Base-by-base conservation (phyloP, 2,113 vertebrate genomes). In the Peromyscus leucopus region DNA sequence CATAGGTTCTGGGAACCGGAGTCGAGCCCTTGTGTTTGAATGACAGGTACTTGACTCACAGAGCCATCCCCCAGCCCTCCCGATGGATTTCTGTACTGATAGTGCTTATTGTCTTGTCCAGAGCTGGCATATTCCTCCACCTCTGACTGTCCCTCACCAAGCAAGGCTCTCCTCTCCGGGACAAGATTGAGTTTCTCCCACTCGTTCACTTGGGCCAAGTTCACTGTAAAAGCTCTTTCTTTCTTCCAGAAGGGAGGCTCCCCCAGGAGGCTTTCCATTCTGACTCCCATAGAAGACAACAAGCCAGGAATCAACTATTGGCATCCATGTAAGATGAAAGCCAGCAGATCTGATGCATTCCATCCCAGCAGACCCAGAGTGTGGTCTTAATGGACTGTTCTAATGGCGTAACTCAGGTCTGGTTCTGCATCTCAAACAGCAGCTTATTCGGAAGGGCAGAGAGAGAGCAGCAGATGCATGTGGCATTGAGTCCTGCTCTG, bases 401-500 rank as follows among this genome's bases (percentile, higher is more conserved):
- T 39, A 57, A 74, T 17, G 84, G 46, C 26, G 31, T 0, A 13
- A 61, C 1, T 2, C 0, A 9, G 46, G 63, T 72, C 79, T 0
- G 3, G 5, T 22, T 82, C 95, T 72, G 26, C 55, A 5, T 89
- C 42, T 88, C 85, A 46, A 59, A 82, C 48, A 65, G 75, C 93
- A 95, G 71, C 75, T 95, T 95, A 59, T 75, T 95, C 97, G 95
- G 92, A 1, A 13, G 91, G 67, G 74, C 12, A 33, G 55, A 83
- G 84, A 72, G 48, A 91, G 79, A 76, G 36, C 19, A 39, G 90
- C 95, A 97, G 93, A 92, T 79, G 95, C 94, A 57, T 31, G 57
- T 24, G 87, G 89, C 96, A 93, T 71, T 31, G 48, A 95, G 59
- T 79, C 72, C 92, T 91, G 74, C 91, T 80, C 8, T 74, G 92